These are phyloP conservation scores for Zaprionus davidi DNA, from an alignment of 1,140 invertebrate species.

Conservation along the genomic window DNA sequence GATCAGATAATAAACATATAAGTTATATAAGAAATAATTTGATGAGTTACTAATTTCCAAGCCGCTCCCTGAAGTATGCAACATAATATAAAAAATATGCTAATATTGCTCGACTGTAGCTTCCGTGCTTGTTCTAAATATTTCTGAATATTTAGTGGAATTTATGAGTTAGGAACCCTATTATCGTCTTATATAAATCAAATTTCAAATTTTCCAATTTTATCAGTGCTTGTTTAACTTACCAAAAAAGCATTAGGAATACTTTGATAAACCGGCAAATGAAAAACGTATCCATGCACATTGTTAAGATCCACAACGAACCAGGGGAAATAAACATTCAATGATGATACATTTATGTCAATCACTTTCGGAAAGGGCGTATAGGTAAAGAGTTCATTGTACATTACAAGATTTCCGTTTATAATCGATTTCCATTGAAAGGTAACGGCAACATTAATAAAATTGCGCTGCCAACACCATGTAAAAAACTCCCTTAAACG, in stretches of 20 bases:
- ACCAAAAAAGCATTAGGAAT: conserved; percentile 48
- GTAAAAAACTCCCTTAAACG: conserved; percentile 42
- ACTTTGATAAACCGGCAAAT: conserved; percentile 57
- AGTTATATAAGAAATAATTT: too few species aligned
- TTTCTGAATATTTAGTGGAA: neutral
- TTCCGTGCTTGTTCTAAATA: too few species aligned
- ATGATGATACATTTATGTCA: conserved; percentile 35
- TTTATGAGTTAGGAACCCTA: too few species aligned
- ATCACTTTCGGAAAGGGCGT: conserved; percentile 57
- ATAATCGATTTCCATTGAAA: neutral
- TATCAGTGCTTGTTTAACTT: neutral
- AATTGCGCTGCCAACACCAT: conserved; percentile 60
- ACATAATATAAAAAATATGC: too few species aligned
- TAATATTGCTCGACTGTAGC: too few species aligned
- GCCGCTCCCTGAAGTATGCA: too few species aligned
- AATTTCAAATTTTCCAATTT: too few species aligned
- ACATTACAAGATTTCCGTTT: neutral
- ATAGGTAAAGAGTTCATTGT: conserved; percentile 49
- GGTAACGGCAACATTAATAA: conserved; percentile 52
- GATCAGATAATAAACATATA: too few species aligned
- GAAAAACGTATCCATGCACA: conserved; percentile 49
- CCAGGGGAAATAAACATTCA: conserved; percentile 7
- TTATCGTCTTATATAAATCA: too few species aligned
- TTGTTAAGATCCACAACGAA: conserved; percentile 26
- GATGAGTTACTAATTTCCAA: too few species aligned